phyloP scores from a whole-genome alignment of 1,140 invertebrate species.

The Potamilus streckersoni region DNA sequence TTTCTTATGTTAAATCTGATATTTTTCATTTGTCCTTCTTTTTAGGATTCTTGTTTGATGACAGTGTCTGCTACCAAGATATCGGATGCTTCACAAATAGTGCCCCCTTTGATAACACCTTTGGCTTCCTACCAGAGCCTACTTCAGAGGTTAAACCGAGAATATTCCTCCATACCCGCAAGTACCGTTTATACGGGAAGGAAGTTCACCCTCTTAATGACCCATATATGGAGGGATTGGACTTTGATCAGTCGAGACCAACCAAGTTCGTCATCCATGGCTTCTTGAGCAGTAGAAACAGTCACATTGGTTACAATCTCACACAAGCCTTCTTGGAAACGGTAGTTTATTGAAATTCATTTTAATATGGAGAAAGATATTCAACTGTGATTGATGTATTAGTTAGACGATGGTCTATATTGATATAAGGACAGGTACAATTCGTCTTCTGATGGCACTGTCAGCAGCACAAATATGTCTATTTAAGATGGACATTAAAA shows the following conservation, averaged over 20 bases:
- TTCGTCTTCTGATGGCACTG: too few relatives aligned
- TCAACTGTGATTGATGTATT: too few relatives aligned
- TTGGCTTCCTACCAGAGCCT: conserved; percentile 87
- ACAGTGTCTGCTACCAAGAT: conserved; percentile 84
- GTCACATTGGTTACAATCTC: conserved; percentile 25
- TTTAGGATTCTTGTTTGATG: conserved; percentile 8
- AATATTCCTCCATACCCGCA: conserved; percentile 43
- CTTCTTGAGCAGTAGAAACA: conserved; percentile 29
- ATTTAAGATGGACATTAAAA: too few relatives aligned
- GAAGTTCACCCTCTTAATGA: conserved; percentile 20
- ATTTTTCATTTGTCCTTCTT: conserved; percentile 2
- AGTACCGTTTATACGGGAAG: conserved; percentile 49
- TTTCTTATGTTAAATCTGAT: too few relatives aligned
- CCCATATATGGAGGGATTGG: conserved; percentile 9
- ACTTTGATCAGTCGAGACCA: conserved; percentile 23
- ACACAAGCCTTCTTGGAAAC: conserved; percentile 17
- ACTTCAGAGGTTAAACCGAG: conserved; percentile 83
- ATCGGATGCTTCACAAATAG: conserved; percentile 92
- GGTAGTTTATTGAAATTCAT: conserved; percentile 12
- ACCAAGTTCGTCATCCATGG: conserved; percentile 44
- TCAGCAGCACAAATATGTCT: too few relatives aligned
- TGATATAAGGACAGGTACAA: too few relatives aligned
- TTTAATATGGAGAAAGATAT: too few relatives aligned
- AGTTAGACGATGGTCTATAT: too few relatives aligned
- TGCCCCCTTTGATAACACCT: conserved; percentile 70